phyloP scores from a whole-genome alignment of 1,140 invertebrate genomes.

The Caerostris darwini region DNA sequence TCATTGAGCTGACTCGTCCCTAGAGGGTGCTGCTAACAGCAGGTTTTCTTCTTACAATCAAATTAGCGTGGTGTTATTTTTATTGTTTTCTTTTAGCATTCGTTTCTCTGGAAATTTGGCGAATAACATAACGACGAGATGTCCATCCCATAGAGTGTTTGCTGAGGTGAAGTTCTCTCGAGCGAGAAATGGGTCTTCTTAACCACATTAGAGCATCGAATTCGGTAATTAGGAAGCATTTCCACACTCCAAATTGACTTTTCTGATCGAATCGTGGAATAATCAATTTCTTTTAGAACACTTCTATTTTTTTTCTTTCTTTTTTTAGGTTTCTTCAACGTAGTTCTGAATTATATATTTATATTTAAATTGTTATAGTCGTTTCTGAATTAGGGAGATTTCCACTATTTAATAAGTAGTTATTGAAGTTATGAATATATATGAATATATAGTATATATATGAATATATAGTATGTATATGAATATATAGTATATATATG shows the following conservation, averaged over 20 bases:
- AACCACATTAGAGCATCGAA: conserved; percentile 23
- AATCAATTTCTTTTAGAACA: not conserved
- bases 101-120: conserved; percentile 16
- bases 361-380: no score
- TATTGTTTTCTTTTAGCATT: conserved; percentile 32
- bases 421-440: no score
- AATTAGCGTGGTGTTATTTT: conserved; percentile 4
- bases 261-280: not conserved
- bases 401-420: no score
- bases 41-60: not conserved
- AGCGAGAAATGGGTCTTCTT: conserved; percentile 41
- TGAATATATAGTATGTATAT: no score
- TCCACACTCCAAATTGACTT: conserved; percentile 5
- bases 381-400: no score
- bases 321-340: not conserved
- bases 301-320: not conserved
- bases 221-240: conserved; percentile 21
- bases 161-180: not conserved
- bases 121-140: not conserved
- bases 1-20: not conserved
- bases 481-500: no score
- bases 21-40: not conserved
- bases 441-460: no score
- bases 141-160: conserved; percentile 78
- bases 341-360: no score